Evolutionary conservation across 2,888 invertebrate species (phyloP).

Genomic region (Dusona sp.): DNA sequence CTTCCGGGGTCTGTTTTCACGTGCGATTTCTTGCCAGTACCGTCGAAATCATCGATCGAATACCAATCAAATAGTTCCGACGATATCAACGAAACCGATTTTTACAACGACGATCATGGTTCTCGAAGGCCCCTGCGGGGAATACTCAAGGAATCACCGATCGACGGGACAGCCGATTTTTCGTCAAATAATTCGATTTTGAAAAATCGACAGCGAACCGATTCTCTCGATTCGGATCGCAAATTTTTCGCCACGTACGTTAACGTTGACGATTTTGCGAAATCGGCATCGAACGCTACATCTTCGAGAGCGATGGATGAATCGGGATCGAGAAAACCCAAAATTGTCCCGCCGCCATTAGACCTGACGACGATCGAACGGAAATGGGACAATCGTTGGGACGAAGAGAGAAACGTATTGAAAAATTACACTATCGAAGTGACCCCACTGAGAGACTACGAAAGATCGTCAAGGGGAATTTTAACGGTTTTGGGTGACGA

Average conservation of each 20-base stretch:
- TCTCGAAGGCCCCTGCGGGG: conserved; percentile 7
- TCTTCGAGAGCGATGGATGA: conserved; percentile 39
- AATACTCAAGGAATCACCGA: conserved; percentile 54
- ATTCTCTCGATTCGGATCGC: conserved; percentile 50
- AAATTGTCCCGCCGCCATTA: conserved; percentile 73
- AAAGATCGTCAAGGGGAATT: conserved; percentile 67
- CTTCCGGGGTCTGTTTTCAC: conserved; percentile 5
- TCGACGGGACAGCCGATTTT: conserved; percentile 42
- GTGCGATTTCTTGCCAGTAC: conserved; percentile 52
- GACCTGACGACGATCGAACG: conserved; percentile 74
- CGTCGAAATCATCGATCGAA: conserved; percentile 52
- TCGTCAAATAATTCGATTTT: not conserved
- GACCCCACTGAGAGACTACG: conserved; percentile 71
- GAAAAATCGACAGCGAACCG: conserved; percentile 19
- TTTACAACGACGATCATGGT: conserved; percentile 13
- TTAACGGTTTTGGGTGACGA: conserved; percentile 60
- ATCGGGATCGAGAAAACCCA: conserved; percentile 19
- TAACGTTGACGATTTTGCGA: conserved; percentile 67
- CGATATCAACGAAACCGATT: conserved; percentile 40
- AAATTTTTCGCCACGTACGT: conserved; percentile 71
- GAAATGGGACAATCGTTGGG: conserved; percentile 71
- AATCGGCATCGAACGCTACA: conserved; percentile 50
- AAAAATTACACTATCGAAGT: conserved; percentile 75
- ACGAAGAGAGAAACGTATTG: conserved; percentile 70
- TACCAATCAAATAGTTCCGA: conserved; percentile 48